Percentiles rank a stretch among this genome's conserved stretches.
phyloP scores from a whole-genome alignment of 1,140 invertebrate species.

The Lasioglossum baleicum region DNA sequence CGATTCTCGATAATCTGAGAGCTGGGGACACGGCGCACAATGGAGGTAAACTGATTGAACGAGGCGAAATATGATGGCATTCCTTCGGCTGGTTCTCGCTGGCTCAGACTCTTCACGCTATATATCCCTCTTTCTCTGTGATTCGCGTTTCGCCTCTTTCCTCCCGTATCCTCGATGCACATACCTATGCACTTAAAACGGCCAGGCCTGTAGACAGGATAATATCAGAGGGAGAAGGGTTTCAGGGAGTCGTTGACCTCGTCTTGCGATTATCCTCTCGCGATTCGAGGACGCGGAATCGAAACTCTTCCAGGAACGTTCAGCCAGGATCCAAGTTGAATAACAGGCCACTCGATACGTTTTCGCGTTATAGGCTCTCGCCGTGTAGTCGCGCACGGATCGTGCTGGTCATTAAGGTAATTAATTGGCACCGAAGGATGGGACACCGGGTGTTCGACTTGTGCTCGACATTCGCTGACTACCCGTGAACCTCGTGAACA shows the following conservation, averaged over 20 bases:
- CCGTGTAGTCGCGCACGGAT: too few relatives aligned
- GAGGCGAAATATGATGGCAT: slow-evolving; percentile 37
- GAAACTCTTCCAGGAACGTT: slow-evolving; percentile 26
- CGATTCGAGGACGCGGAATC: slow-evolving; percentile 31
- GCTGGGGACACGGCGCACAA: slow-evolving; percentile 33
- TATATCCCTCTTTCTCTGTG: background rate
- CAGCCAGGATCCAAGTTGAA: background rate
- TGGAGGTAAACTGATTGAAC: slow-evolving; percentile 49
- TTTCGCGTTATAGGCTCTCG: slow-evolving; percentile 3
- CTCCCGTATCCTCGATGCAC: background rate
- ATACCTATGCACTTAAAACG: background rate
- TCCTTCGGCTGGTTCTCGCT: slow-evolving; percentile 6
- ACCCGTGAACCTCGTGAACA: background rate
- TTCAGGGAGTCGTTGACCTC: slow-evolving; percentile 32
- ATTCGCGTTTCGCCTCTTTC: background rate
- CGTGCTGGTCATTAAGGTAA: slow-evolving; percentile 61
- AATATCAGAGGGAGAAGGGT: slow-evolving; percentile 12
- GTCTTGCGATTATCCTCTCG: slow-evolving; percentile 37
- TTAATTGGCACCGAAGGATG: slow-evolving; percentile 54
- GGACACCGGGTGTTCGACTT: background rate
- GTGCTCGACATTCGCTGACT: background rate
- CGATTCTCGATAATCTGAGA: slow-evolving; percentile 51
- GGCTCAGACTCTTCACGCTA: background rate
- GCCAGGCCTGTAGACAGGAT: background rate
- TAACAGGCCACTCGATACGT: slow-evolving; percentile 13